Evolutionary conservation across 2,797 vertebrate species (phyloP).

Genomic region (Natrix natrix): DNA sequence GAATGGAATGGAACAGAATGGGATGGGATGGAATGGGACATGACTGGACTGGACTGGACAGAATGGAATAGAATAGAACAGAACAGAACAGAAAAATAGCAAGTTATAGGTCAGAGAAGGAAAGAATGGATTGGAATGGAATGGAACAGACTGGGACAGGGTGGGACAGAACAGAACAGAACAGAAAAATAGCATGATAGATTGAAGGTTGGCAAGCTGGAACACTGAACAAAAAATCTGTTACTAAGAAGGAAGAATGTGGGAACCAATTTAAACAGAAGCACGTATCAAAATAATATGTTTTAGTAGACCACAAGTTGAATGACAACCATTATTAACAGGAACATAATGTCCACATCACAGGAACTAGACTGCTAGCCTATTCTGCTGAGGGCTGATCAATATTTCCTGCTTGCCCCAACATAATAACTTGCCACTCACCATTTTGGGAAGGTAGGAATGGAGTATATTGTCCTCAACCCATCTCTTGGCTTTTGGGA

Average conservation of each 20-base stretch:
- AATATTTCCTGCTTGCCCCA: neutral
- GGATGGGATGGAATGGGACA: fast-evolving
- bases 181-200: too few relatives aligned
- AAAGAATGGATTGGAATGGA: too few relatives aligned
- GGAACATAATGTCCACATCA: neutral
- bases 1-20: too few relatives aligned
- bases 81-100: neutral
- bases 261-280: neutral
- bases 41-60: too few relatives aligned
- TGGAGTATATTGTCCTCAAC: neutral
- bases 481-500: neutral
- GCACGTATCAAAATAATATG: neutral
- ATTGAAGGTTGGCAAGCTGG: neutral
- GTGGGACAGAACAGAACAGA: neutral
- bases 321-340: neutral
- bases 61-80: neutral
- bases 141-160: too few relatives aligned
- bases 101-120: too few relatives aligned
- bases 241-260: neutral
- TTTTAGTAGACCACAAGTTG: neutral
- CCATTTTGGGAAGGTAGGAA: neutral
- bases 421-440: neutral
- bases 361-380: neutral
- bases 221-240: neutral
- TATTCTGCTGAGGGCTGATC: neutral